Percentiles rank a stretch among this genome's conserved stretches.
These are phyloP conservation scores for Liodrosophila aerea DNA, from an alignment of 2,888 invertebrate genomes.

Conservation along the genomic window DNA sequence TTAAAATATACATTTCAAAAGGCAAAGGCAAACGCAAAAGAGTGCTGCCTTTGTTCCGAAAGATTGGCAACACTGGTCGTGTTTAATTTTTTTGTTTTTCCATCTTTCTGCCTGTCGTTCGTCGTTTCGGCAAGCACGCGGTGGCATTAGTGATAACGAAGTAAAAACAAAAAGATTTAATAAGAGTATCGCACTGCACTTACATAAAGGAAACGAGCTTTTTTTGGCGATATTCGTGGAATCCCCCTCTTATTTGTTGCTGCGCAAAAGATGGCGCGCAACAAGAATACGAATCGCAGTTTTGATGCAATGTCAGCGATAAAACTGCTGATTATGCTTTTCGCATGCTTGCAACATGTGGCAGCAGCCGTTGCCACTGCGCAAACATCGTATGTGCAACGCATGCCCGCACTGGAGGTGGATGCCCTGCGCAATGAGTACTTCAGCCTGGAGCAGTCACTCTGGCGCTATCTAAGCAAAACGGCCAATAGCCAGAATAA, in stretches of 20 bases:
- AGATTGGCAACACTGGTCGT: slow-evolving; percentile 49
- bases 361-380: slow-evolving; percentile 2
- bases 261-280: slow-evolving; percentile 23
- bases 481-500: slow-evolving; percentile 61
- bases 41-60: slow-evolving; percentile 28
- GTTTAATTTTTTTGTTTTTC: not conserved
- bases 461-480: slow-evolving; percentile 79
- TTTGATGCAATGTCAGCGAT: not conserved
- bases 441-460: slow-evolving; percentile 83
- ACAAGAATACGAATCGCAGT: no score
- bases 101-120: not conserved
- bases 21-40: not conserved
- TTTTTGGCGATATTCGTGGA: not conserved
- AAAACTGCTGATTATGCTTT: no score
- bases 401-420: slow-evolving; percentile 80
- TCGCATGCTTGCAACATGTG: no score
- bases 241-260: slow-evolving; percentile 8
- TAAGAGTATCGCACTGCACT: no score
- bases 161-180: not conserved
- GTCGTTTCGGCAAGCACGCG: slow-evolving; percentile 2
- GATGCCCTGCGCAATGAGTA: slow-evolving; percentile 86
- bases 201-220: not conserved
- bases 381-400: slow-evolving; percentile 27
- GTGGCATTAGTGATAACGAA: not conserved
- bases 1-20: no score